Evolutionary conservation across 1,140 invertebrate species (phyloP).

Genomic region (Drosophila bifasciata): DNA sequence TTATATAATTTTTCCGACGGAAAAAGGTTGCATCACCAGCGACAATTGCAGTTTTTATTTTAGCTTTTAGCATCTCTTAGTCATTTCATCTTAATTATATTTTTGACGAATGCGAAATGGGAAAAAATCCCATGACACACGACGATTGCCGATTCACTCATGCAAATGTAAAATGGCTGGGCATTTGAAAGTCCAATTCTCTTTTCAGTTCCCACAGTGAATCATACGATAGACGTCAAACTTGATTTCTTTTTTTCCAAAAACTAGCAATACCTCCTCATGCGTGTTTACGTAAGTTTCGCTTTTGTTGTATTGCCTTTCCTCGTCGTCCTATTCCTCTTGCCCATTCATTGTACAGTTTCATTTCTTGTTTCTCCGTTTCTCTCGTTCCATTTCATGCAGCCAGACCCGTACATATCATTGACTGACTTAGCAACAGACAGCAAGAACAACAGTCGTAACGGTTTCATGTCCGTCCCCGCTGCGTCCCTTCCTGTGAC

Average conservation of each 20-base stretch:
- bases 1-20: constrained; percentile 52
- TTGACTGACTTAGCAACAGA: constrained; percentile 69
- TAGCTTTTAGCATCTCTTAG: constrained; percentile 24
- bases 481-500: constrained; percentile 22
- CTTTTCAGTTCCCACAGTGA: not conserved
- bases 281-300: constrained; percentile 63
- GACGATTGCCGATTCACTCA: constrained; percentile 25
- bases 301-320: constrained; percentile 45
- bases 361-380: constrained; percentile 27
- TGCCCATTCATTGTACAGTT: constrained; percentile 58
- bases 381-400: constrained; percentile 9
- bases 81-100: constrained; percentile 32
- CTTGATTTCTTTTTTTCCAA: constrained; percentile 49
- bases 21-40: constrained; percentile 65
- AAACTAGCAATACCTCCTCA: constrained; percentile 34
- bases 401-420: constrained; percentile 35
- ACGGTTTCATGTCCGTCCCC: constrained; percentile 53
- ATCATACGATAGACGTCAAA: constrained; percentile 26
- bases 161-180: constrained; percentile 4
- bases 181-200: constrained; percentile 27
- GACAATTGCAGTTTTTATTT: constrained; percentile 33
- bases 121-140: constrained; percentile 26
- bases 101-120: constrained; percentile 1
- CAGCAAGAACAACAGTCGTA: constrained; percentile 65
- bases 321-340: constrained; percentile 5